A percentile compares a stretch with the other conserved stretches of the same genome.
Conservation (phyloP, 2,113 vertebrate species). For the Corythornis cristatus region DNA sequence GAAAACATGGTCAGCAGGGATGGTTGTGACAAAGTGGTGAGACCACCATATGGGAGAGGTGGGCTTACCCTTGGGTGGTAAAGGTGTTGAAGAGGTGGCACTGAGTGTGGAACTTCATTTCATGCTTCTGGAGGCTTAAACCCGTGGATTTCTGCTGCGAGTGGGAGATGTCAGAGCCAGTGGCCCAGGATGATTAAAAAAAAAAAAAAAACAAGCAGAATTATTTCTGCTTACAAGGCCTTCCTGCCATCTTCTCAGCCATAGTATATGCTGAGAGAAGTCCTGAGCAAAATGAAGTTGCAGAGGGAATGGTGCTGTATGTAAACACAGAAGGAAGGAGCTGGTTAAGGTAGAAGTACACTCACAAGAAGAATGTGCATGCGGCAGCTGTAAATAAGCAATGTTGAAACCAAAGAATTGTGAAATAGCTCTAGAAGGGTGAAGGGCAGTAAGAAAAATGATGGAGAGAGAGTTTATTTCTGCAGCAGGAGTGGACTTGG, state of each 20-base stretch:
- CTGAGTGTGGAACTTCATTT: neutral
- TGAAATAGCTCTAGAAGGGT: neutral
- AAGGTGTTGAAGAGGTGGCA: neutral
- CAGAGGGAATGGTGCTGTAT: neutral
- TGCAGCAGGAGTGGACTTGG: neutral
- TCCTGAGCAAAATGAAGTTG: neutral
- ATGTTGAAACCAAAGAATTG: neutral
- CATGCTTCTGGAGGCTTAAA: neutral
- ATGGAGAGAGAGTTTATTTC: neutral
- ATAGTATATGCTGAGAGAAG: constrained; percentile 2
- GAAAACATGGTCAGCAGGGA: fast-evolving
- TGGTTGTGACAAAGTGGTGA: neutral
- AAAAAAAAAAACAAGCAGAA: neutral
- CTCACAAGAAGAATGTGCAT: neutral
- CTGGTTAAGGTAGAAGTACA: neutral
- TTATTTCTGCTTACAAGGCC: neutral
- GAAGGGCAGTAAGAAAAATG: neutral
- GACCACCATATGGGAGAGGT: fast-evolving
- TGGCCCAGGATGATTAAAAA: neutral
- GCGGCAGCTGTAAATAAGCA: neutral
- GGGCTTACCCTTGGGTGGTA: neutral
- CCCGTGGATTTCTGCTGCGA: neutral
- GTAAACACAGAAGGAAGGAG: neutral
- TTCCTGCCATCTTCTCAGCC: neutral
- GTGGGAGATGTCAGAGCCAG: neutral